A percentile compares a stretch with the other conserved stretches of the same genome.
Evolutionary conservation across 2,888 invertebrate species (phyloP).

Genomic region (Tenodera sinensis): DNA sequence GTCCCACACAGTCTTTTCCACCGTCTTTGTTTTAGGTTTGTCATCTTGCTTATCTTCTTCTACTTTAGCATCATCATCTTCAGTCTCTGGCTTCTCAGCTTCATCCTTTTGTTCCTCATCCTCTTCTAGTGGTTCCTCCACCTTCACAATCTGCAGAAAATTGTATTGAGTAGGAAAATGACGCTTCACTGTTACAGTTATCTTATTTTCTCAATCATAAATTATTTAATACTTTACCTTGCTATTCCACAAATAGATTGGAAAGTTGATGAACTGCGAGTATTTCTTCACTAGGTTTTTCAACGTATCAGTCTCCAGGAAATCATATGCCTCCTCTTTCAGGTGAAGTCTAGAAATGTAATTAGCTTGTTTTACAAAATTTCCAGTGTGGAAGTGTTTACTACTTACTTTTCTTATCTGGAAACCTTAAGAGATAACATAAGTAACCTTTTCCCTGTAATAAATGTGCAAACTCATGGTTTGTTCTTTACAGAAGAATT

Average conservation of each 20-base stretch:
- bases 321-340: constrained; percentile 97
- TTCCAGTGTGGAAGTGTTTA: not conserved
- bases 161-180: not conserved
- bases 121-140: constrained; percentile 64
- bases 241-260: constrained; percentile 90
- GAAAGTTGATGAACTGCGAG: constrained; percentile 99
- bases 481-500: too few species aligned
- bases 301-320: constrained; percentile 87
- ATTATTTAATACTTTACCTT: constrained; percentile 45
- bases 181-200: not conserved
- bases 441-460: too few species aligned
- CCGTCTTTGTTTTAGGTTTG: constrained; percentile 81
- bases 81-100: constrained; percentile 49
- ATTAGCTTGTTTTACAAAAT: not conserved
- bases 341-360: constrained; percentile 66
- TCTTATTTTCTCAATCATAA: not conserved
- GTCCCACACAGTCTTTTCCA: constrained; percentile 96
- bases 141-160: constrained; percentile 61
- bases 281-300: constrained; percentile 92
- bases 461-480: too few species aligned
- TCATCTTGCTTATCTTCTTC: constrained; percentile 63
- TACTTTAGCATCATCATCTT: constrained; percentile 59
- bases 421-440: too few species aligned
- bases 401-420: too few species aligned
- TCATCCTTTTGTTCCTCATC: constrained; percentile 27